A percentile compares a stretch with the other conserved stretches of the same genome.
Conservation (phyloP, 1,140 invertebrate species). For the Pentalonia nigronervosa region DNA sequence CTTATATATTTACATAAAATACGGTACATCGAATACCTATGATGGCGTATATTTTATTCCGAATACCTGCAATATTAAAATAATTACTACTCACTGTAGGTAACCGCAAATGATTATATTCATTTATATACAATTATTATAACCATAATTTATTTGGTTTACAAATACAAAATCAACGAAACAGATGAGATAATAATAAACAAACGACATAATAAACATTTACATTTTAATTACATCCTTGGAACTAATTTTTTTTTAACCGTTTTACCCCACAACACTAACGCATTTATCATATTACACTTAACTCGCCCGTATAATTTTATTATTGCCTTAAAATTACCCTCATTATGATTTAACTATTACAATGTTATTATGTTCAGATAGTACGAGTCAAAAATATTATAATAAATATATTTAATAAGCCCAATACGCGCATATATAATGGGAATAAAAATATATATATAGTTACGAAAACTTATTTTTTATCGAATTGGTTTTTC, state of each 20-base stretch:
- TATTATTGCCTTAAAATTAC: not conserved
- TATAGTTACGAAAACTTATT: not conserved
- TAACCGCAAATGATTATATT: not conserved
- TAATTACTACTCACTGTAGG: no score
- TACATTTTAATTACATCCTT: not conserved
- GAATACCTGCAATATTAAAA: no score
- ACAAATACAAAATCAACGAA: not conserved
- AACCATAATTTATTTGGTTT: not conserved
- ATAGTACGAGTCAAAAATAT: not conserved
- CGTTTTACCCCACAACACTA: not conserved
- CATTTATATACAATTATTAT: not conserved
- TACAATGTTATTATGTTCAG: not conserved
- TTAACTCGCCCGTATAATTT: not conserved
- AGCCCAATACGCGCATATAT: no score
- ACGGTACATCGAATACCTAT: no score
- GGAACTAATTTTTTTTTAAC: not conserved
- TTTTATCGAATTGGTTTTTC: not conserved
- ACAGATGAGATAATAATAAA: not conserved
- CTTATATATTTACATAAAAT: no score
- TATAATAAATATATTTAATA: not conserved
- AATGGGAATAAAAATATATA: no score
- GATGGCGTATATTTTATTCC: no score
- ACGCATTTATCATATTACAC: not conserved
- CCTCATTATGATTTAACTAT: not conserved
- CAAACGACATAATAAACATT: not conserved